phyloP scores from a whole-genome alignment of 2,888 invertebrate species.

The Nomada goodeniana region DNA sequence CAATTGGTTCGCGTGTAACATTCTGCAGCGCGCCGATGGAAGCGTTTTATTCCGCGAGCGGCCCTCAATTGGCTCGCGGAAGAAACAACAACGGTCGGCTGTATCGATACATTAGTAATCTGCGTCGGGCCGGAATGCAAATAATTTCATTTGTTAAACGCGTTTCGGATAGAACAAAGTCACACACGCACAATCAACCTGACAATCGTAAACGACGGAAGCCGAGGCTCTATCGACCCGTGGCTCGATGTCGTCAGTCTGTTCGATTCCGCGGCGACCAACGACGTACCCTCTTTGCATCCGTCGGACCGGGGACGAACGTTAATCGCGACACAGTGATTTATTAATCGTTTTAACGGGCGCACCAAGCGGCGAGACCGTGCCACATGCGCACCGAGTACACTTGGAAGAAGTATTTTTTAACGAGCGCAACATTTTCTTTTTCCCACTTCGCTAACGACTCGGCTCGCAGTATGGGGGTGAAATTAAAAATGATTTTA shows the following conservation, averaged over 20 bases:
- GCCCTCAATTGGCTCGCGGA: not conserved
- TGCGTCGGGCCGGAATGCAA: not conserved
- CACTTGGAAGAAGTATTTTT: slow-evolving; percentile 57
- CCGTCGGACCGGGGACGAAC: slow-evolving; percentile 40
- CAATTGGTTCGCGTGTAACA: not conserved
- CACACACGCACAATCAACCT: not conserved
- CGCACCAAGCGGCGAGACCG: slow-evolving; percentile 55
- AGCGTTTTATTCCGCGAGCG: not conserved
- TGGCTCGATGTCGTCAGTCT: not conserved
- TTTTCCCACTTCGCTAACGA: slow-evolving; percentile 62
- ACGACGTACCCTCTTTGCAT: slow-evolving; percentile 5
- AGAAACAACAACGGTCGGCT: not conserved
- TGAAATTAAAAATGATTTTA: slow-evolving; percentile 62
- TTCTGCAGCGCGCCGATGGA: not conserved
- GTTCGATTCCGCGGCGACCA: slow-evolving; percentile 28
- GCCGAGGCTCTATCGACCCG: not conserved
- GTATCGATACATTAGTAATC: not conserved
- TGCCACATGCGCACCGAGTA: slow-evolving; percentile 41
- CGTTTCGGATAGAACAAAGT: too few species aligned
- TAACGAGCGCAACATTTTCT: slow-evolving; percentile 64
- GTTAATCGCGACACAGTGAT: slow-evolving; percentile 73
- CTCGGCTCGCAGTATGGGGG: slow-evolving; percentile 13
- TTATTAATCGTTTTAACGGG: slow-evolving; percentile 78
- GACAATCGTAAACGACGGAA: not conserved
- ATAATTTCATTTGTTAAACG: too few species aligned